Evolutionary conservation across 2,113 vertebrate genomes (phyloP), one percentile per base, ranked within the genome.

Genomic region (Lampris incognitus): DNA sequence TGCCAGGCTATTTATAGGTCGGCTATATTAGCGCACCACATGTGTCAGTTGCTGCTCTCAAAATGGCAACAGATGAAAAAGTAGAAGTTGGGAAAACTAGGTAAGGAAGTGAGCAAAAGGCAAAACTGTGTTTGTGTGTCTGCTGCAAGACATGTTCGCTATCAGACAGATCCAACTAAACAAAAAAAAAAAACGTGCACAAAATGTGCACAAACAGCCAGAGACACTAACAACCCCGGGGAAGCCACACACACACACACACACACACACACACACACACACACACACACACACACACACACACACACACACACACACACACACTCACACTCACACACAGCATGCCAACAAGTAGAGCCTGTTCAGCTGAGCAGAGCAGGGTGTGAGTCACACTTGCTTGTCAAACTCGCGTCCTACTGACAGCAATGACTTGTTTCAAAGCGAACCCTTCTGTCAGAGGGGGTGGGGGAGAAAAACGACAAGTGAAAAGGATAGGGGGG

Each of bases 31-130:
- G 70, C 86, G 55, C 74, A 24, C 51, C 39, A 36, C 85, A 79
- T 86, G 84, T 89, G 89, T 92, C 88, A 87, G 88, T 81, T 86
- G 82, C 82, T 89, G 80, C 78, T 79, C 87, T 83, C 74, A 85
- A 88, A 89, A 88, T 84, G 82, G 88, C 83, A 87, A 49, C 87
- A 80, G 69, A 82, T 10, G 42, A 48, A 59, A 9, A 39, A 68
- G 42, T 62, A 78, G 60, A 57, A 66, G 57, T 64, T 24, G 62
- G 59, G 54, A 72, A 74, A 59, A 70, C 48, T 50, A 58, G 42
- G 50, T 51, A 81, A 62, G 58, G 79, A 76, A 78, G 68, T 70
- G 67, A 46, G 71, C 46, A 39, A 69, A 60, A 38, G 36, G 57
- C 44, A 46, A 46, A 46, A 46, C 44, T 57, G 36, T 57, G 55